Conservation (phyloP, 2,888 invertebrate species). For the Osedax frankpressi region DNA sequence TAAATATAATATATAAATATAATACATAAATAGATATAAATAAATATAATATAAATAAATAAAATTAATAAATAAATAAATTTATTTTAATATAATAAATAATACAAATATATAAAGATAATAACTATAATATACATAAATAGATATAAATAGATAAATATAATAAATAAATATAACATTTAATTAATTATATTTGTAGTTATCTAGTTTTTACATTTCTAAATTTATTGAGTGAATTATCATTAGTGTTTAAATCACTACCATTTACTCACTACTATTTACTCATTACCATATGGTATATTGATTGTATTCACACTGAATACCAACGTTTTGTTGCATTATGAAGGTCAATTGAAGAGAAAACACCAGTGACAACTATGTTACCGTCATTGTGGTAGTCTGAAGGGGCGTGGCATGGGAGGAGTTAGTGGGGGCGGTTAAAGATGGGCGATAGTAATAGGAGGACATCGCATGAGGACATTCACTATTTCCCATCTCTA, state of each 20-base stretch:
- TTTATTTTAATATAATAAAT: not conserved
- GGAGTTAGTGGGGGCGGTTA: not conserved
- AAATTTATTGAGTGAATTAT: too few species aligned
- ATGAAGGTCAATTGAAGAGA: conserved; percentile 98
- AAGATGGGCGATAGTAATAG: not conserved
- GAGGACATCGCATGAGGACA: too few species aligned
- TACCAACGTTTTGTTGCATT: conserved; percentile 82
- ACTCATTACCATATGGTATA: too few species aligned
- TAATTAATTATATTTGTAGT: too few species aligned
- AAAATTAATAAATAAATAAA: not conserved
- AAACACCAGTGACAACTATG: conserved; percentile 97
- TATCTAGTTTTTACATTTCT: too few species aligned
- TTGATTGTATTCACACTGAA: too few species aligned
- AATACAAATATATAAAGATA: not conserved
- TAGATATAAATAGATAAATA: too few species aligned
- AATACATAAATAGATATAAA: not conserved
- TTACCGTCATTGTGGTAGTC: conserved; percentile 67
- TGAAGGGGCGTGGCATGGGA: too few species aligned
- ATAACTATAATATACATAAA: not conserved
- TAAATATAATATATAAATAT: not conserved
- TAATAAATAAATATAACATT: too few species aligned
- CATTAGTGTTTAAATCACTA: too few species aligned
- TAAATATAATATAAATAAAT: not conserved
- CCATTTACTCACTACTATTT: too few species aligned
- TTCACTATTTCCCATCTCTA: too few species aligned